A percentile compares a stretch with the other conserved stretches of the same genome.
These are phyloP conservation scores for Drosophila eohydei DNA, from an alignment of 2,888 invertebrate genomes.

Conservation along the genomic window DNA sequence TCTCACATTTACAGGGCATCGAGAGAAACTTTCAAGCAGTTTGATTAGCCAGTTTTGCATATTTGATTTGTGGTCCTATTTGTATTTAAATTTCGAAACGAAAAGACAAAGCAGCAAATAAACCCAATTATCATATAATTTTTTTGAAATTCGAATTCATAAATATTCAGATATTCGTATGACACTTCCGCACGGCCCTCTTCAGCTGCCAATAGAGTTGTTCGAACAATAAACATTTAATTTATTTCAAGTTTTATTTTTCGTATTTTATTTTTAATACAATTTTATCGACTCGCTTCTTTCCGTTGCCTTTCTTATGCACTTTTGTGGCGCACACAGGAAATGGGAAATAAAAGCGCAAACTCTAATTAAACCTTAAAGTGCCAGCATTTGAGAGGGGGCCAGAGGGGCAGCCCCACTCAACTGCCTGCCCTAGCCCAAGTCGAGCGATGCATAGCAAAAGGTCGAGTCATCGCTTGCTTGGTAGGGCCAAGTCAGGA, in stretches of 20 bases:
- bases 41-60: conserved; percentile 50
- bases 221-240: conserved; percentile 20
- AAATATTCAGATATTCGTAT: conserved; percentile 51
- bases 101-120: conserved; percentile 42
- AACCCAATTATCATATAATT: conserved; percentile 51
- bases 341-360: conserved; percentile 69
- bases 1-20: not conserved
- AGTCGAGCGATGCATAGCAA: conserved; percentile 49
- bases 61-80: conserved; percentile 41
- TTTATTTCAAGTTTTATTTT: conserved; percentile 40
- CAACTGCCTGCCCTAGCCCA: conserved; percentile 33
- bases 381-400: conserved; percentile 25
- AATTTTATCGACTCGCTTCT: conserved; percentile 28
- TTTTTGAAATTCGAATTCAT: conserved; percentile 47
- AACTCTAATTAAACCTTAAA: conserved; percentile 64
- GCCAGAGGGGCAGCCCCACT: not conserved
- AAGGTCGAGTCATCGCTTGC: conserved; percentile 68
- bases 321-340: conserved; percentile 52
- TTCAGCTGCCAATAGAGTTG: not conserved
- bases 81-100: conserved; percentile 39
- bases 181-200: conserved; percentile 27
- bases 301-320: conserved; percentile 28
- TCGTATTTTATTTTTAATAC: conserved; percentile 41
- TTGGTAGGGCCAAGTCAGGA: conserved; percentile 67
- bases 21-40: conserved; percentile 9